Evolutionary conservation across 2,888 invertebrate genomes (phyloP), one percentile per base, ranked within the genome.

Genomic region (Sylvicola cinctus): DNA sequence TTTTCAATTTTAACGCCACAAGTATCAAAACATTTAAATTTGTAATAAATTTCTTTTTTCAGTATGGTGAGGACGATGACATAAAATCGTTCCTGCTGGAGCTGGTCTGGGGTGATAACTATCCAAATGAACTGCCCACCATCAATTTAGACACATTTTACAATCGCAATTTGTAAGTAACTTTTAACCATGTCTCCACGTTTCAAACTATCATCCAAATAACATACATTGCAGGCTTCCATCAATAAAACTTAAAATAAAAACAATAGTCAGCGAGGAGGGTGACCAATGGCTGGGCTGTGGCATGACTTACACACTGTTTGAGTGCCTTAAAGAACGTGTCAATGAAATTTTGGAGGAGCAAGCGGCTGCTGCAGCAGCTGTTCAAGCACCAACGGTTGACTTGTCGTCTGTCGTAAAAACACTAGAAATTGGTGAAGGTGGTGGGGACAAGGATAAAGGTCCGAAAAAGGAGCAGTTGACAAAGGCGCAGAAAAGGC

Each of bases 221-320:
- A n/a, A n/a, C n/a, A n/a, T n/a, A n/a, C n/a, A 36, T 44, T 45
- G 37, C 44, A 84, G 84, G 53, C 50, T 74, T 40, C 62, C 65
- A 26, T 49, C 64, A 2, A 72, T 84, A 1, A 87, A 87, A 56
- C 60, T 71, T 31, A 74, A 70, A 49, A 69, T 88, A 39, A 48
- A 67, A 10, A 51, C 61, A 7, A 62, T 66, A 34, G 55, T 84
- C 1, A 60, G 62, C 11, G 60, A 64, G 10, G 84, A 87, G 55
- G 81, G 81, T 0, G 73, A 80, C 28, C 77, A 80, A 45, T 79
- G 80, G 66, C 47, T 87, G 12, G 91, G 88, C 2, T 78, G 77
- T 60, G 87, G 88, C 3, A 90, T 91, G 88, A 93, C 90, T 0
- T 95, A 87, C 50, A 83, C 88, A 0, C 57, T 95, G 34, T 87